phyloP scores from a whole-genome alignment of 2,888 invertebrate species.

The Phaedon cochleariae region DNA sequence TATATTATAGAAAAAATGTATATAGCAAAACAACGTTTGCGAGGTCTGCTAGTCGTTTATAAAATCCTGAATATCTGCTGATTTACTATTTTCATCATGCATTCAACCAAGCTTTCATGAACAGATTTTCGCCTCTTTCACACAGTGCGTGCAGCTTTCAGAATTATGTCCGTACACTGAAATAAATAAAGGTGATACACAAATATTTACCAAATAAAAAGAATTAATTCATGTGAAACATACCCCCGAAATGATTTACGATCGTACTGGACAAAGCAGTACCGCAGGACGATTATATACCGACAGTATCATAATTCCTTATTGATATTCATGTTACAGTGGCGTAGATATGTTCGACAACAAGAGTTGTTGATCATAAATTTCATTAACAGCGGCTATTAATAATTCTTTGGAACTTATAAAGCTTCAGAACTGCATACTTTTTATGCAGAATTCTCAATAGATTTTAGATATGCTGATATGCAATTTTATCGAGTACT shows the following conservation, averaged over 20 bases:
- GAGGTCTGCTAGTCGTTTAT: too few relatives aligned
- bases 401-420: background rate
- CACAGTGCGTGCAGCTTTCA: constrained; percentile 49
- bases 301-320: constrained; percentile 58
- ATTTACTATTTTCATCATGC: background rate
- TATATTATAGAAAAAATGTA: too few relatives aligned
- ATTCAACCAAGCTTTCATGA: background rate
- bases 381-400: constrained; percentile 6
- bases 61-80: too few relatives aligned
- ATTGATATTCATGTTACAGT: constrained; percentile 58
- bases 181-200: constrained; percentile 60
- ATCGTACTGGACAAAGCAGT: constrained; percentile 56
- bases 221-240: constrained; percentile 54
- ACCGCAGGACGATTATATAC: constrained; percentile 58
- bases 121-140: background rate
- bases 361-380: constrained; percentile 11
- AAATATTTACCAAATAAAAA: constrained; percentile 59
- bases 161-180: constrained; percentile 54
- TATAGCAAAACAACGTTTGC: too few relatives aligned
- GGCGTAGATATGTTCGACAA: constrained; percentile 53
- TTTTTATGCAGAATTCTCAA: background rate
- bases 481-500: background rate
- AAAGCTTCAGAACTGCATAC: background rate
- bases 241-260: constrained; percentile 57
- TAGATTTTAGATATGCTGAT: background rate